Percentiles rank a stretch among this genome's conserved stretches.
phyloP scores from a whole-genome alignment of 2,797 vertebrate species.

The Leptoclinus maculatus region DNA sequence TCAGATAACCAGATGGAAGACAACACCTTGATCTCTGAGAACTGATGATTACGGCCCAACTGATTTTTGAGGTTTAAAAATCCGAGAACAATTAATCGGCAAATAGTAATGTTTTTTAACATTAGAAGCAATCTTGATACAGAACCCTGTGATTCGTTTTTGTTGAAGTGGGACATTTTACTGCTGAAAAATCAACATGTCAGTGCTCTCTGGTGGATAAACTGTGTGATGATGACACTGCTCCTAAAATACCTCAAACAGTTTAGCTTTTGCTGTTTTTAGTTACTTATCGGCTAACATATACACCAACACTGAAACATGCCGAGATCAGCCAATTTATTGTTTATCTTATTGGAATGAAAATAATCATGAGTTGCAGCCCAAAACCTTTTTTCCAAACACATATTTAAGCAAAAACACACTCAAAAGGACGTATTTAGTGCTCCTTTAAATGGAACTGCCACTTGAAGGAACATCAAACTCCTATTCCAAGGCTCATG shows the following conservation, averaged over 20 bases:
- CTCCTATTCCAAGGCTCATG: neutral
- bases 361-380: neutral
- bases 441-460: neutral
- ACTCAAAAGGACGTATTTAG: neutral
- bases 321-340: neutral
- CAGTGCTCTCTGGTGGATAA: neutral
- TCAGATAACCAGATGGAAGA: neutral
- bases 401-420: neutral
- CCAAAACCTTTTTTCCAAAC: neutral
- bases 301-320: neutral
- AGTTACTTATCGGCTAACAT: neutral
- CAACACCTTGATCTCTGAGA: neutral
- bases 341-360: neutral
- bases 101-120: too few relatives aligned
- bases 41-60: too few relatives aligned
- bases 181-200: too few relatives aligned
- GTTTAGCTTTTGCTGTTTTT: neutral
- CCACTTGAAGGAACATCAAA: conserved; percentile 9
- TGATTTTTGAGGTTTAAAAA: too few relatives aligned
- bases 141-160: too few relatives aligned
- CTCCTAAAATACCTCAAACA: neutral
- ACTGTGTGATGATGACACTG: neutral
- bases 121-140: too few relatives aligned
- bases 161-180: too few relatives aligned
- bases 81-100: too few relatives aligned